Evolutionary conservation across 2,797 vertebrate species (phyloP).

Genomic region (Corythornis leucogaster): DNA sequence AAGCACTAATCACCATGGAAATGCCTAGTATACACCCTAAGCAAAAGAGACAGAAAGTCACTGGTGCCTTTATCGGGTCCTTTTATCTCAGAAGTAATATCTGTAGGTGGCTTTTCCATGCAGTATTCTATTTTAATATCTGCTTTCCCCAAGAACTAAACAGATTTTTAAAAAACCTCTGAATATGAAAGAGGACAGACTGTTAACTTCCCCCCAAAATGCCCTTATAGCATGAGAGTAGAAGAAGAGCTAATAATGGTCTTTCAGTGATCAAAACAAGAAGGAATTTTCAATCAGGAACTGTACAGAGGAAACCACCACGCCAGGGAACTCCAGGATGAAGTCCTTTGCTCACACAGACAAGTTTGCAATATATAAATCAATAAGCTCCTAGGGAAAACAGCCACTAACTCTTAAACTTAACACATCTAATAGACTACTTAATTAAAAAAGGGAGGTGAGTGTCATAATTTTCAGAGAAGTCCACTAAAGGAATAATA

Average conservation of each 20-base stretch:
- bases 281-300: conserved; percentile 2
- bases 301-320: neutral
- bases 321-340: neutral
- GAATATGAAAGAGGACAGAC: conserved; percentile 28
- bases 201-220: neutral
- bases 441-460: neutral
- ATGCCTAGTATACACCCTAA: neutral
- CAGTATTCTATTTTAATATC: conserved; percentile 36
- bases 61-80: neutral
- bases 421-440: neutral
- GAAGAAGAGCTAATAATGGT: neutral
- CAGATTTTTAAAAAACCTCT: conserved; percentile 35
- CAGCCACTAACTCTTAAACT: neutral
- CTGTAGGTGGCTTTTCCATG: conserved; percentile 26
- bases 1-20: conserved; percentile 46
- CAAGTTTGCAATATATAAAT: neutral
- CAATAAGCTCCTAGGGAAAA: neutral
- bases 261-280: neutral
- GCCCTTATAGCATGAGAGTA: neutral
- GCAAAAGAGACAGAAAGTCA: conserved; percentile 20
- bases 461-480: neutral
- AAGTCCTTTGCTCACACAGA: neutral
- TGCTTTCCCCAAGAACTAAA: conserved; percentile 7
- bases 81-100: conserved; percentile 32
- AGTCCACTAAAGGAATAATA: neutral